Evolutionary conservation across 2,888 invertebrate species (phyloP).

Genomic region (Keiferia lycopersicella): DNA sequence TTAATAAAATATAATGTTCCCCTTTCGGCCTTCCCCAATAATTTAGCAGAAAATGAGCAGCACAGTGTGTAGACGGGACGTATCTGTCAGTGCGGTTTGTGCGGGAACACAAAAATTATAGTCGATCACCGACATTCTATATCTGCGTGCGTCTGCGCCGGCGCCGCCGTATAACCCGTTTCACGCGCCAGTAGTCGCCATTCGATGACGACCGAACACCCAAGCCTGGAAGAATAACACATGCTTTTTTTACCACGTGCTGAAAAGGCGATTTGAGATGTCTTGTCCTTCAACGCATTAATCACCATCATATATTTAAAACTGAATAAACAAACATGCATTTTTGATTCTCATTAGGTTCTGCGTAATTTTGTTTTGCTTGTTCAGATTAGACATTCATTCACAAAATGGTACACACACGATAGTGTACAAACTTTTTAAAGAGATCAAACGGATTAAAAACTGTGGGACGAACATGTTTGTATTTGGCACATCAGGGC

Average conservation of each 20-base stretch:
- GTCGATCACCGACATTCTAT: slow-evolving; percentile 79
- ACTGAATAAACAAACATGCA: too few relatives aligned
- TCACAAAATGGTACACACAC: neutral
- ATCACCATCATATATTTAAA: neutral
- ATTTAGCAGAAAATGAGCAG: slow-evolving; percentile 32
- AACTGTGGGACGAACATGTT: neutral
- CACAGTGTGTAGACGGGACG: slow-evolving; percentile 40
- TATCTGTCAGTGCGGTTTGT: slow-evolving; percentile 67
- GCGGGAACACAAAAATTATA: slow-evolving; percentile 77
- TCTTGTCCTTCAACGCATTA: slow-evolving; percentile 6
- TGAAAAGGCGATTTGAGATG: slow-evolving; percentile 20
- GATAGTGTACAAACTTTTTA: neutral
- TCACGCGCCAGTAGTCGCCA: slow-evolving; percentile 74
- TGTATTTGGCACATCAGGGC: slow-evolving; percentile 1
- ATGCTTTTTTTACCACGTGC: too few relatives aligned
- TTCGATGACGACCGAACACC: slow-evolving; percentile 53
- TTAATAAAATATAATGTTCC: slow-evolving; percentile 22
- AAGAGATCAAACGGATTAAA: neutral
- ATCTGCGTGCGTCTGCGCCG: slow-evolving; percentile 58
- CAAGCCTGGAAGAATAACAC: slow-evolving; percentile 29
- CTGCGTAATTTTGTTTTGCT: slow-evolving; percentile 4
- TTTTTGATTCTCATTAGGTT: neutral
- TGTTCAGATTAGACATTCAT: slow-evolving; percentile 11
- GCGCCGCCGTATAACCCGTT: slow-evolving; percentile 74
- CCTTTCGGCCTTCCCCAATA: slow-evolving; percentile 25